Base-by-base conservation (phyloP, 2,113 vertebrate species). In the Pseudorasbora parva region DNA sequence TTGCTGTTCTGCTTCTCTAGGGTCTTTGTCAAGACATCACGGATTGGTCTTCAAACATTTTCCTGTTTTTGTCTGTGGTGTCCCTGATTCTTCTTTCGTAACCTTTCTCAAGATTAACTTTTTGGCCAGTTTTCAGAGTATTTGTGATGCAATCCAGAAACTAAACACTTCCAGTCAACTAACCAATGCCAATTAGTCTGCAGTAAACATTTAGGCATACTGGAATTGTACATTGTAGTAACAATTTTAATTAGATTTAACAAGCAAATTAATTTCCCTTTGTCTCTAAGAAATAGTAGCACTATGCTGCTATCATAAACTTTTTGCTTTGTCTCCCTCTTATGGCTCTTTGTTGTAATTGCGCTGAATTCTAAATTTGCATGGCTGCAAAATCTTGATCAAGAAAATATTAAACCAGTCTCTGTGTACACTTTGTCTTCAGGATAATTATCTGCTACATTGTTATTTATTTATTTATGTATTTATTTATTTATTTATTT, bases 251-350 rank as follows among this genome's bases (percentile, higher is more conserved):
- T 21, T 69, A 9, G 41, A 2, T 43, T 45, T 45, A 71, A 21
- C 11, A 72, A 25, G 41, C 41, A 45, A 47, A 49, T 73, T 9
- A 73, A 8, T 47, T 43, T 72, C n/a, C 11, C 6, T 0, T 0
- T n/a, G 10, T 72, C 69, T 72, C 0, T 71, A n/a, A 30, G 60
- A 12, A 17, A 33, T 12, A n/a, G 43, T 71, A 74, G 14, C 15
- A 74, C 25, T 51, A n/a, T n/a, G 2, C 30, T 45, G 2, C 5
- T 45, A 14, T 23, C 21, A 27, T 51, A 14, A 30, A 11, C 25
- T 56, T 59, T 43, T 43, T 5, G 23, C 15, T 64, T 33, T 66
- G 17, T 11, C 83, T 73, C 85, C 82, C 82, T 71, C 85, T 43
- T 51, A n/a, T 76, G 85, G 85, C 37, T 47, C 1, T 68, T 68